Conservation (phyloP, 2,888 invertebrate species). For the Baronia brevicornis region DNA sequence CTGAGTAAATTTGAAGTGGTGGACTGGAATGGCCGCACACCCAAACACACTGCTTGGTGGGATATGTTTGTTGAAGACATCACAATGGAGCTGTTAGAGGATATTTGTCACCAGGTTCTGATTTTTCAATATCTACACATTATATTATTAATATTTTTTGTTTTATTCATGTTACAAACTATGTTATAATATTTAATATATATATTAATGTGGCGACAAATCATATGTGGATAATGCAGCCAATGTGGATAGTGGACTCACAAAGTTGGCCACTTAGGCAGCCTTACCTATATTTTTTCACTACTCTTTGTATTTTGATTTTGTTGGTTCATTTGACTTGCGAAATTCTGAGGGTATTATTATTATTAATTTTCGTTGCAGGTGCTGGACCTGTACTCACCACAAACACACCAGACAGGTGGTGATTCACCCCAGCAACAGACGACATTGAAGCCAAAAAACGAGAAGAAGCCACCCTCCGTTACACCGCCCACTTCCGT, state of each 20-base stretch:
- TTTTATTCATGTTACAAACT: too few species aligned
- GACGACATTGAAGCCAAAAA: slow-evolving; percentile 61
- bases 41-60: slow-evolving; percentile 95
- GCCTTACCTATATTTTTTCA: too few species aligned
- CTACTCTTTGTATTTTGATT: too few species aligned
- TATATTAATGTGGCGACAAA: too few species aligned
- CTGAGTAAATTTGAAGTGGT: slow-evolving; percentile 95
- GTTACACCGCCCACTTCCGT: slow-evolving; percentile 68
- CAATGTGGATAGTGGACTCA: too few species aligned
- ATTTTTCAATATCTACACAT: neutral
- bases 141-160: too few species aligned
- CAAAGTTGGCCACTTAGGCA: too few species aligned
- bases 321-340: too few species aligned
- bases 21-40: slow-evolving; percentile 90
- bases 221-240: too few species aligned
- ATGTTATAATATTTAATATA: too few species aligned
- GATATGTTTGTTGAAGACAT: slow-evolving; percentile 98
- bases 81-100: slow-evolving; percentile 94
- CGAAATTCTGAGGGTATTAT: too few species aligned
- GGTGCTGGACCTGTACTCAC: slow-evolving; percentile 92
- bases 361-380: slow-evolving; percentile 29
- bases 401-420: slow-evolving; percentile 77
- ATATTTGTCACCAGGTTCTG: slow-evolving; percentile 94
- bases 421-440: slow-evolving; percentile 81
- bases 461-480: slow-evolving; percentile 70